phyloP scores from a whole-genome alignment of 2,797 vertebrate genomes.

The Gouania willdenowi region DNA sequence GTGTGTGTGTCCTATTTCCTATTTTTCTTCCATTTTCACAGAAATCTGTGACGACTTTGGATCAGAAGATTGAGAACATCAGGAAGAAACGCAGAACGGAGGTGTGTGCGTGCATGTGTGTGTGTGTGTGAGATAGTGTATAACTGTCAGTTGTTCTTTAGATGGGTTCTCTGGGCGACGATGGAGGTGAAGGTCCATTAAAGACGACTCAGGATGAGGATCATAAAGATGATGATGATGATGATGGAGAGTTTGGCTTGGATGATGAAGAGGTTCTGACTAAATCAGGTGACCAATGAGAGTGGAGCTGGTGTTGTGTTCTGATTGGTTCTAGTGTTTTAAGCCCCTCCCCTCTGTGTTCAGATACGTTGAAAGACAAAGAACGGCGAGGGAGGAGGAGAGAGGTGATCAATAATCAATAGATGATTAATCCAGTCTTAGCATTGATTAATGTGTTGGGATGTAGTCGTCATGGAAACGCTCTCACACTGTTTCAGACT shows the following conservation, averaged over 20 bases:
- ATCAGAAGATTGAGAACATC: constrained; percentile 94
- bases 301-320: no score
- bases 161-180: constrained; percentile 57
- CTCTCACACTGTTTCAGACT: constrained; percentile 57
- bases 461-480: constrained; percentile 16
- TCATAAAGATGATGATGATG: constrained; percentile 26
- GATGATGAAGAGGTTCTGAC: constrained; percentile 85
- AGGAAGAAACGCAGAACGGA: constrained; percentile 85
- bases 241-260: constrained; percentile 77
- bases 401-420: no score
- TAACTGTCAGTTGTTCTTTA: constrained; percentile 23
- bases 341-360: no score
- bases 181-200: constrained; percentile 28
- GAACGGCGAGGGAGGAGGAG: constrained; percentile 69
- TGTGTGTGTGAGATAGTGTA: background rate
- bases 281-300: constrained; percentile 88
- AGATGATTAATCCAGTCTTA: no score
- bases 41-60: constrained; percentile 84
- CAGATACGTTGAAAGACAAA: constrained; percentile 88
- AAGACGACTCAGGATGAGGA: constrained; percentile 22
- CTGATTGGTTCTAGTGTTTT: no score
- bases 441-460: no score
- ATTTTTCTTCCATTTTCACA: constrained; percentile 70
- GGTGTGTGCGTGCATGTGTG: constrained; percentile 60
- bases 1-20: no score